Evolutionary conservation across 2,888 invertebrate genomes (phyloP).

Genomic region (Mimumesa dahlbomi): DNA sequence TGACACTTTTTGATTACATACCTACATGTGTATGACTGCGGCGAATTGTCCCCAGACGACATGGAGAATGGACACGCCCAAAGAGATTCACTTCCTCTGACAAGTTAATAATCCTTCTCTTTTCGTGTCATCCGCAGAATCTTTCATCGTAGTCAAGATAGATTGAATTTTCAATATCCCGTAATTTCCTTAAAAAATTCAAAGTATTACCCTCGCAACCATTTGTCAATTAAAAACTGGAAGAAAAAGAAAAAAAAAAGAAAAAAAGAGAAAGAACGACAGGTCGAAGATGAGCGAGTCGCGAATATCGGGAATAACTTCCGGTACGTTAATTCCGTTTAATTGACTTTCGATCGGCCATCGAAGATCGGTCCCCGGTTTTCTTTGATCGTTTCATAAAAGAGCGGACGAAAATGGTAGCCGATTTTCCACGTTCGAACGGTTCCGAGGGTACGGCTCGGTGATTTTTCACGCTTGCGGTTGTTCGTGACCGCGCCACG

Average conservation of each 20-base stretch:
- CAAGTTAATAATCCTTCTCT: constrained; percentile 62
- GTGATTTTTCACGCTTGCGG: constrained; percentile 31
- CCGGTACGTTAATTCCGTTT: constrained; percentile 16
- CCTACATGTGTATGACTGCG: constrained; percentile 32
- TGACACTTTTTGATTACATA: constrained; percentile 49
- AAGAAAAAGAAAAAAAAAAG: constrained; percentile 4
- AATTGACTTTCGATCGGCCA: constrained; percentile 14
- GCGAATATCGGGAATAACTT: constrained; percentile 2
- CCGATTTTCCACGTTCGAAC: neutral
- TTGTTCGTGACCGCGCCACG: constrained; percentile 21
- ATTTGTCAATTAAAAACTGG: constrained; percentile 32
- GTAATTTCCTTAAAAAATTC: constrained; percentile 22
- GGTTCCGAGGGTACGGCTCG: neutral
- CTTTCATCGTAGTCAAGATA: constrained; percentile 38
- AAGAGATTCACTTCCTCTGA: constrained; percentile 40
- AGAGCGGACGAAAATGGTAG: too few relatives aligned
- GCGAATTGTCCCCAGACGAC: constrained; percentile 46
- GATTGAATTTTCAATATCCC: constrained; percentile 32
- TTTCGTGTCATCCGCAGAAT: constrained; percentile 58
- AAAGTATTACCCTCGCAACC: neutral
- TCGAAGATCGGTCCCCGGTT: too few relatives aligned
- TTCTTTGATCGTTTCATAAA: neutral
- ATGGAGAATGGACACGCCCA: constrained; percentile 48
- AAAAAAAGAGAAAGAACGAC: neutral
- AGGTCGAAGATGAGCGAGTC: constrained; percentile 1